phyloP scores from a whole-genome alignment of 2,113 vertebrate genomes.

The Seriola quinqueradiata region DNA sequence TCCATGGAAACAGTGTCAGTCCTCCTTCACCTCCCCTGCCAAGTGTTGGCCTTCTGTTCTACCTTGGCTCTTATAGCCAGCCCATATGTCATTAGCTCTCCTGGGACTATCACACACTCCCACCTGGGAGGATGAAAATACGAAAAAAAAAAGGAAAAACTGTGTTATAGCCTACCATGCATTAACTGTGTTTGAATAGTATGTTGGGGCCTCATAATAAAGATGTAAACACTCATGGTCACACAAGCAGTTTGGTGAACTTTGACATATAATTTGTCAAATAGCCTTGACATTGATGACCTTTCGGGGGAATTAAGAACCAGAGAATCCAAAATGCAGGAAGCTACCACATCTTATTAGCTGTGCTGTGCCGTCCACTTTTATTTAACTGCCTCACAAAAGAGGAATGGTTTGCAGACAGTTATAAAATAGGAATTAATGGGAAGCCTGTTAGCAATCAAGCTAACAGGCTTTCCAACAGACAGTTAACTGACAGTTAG shows the following conservation, averaged over 20 bases:
- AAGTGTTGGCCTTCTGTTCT: constrained; percentile 65
- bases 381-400: neutral
- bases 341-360: neutral
- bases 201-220: neutral
- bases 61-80: constrained; percentile 39
- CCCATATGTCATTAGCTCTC: constrained; percentile 67
- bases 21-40: constrained; percentile 36
- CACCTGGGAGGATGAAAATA: neutral
- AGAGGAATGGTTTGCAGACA: neutral
- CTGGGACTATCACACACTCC: neutral
- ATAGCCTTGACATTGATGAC: neutral
- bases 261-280: neutral
- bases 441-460: neutral
- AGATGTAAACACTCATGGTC: neutral
- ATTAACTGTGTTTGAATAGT: neutral
- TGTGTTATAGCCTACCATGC: neutral
- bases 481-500: neutral
- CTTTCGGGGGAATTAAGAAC: neutral
- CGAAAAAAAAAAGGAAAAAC: neutral
- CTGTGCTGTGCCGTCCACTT: neutral
- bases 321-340: neutral
- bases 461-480: neutral
- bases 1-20: constrained; percentile 45
- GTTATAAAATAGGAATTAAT: neutral
- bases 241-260: neutral